Conservation (phyloP, 2,888 invertebrate genomes). For the Plemyria rubiginata region DNA sequence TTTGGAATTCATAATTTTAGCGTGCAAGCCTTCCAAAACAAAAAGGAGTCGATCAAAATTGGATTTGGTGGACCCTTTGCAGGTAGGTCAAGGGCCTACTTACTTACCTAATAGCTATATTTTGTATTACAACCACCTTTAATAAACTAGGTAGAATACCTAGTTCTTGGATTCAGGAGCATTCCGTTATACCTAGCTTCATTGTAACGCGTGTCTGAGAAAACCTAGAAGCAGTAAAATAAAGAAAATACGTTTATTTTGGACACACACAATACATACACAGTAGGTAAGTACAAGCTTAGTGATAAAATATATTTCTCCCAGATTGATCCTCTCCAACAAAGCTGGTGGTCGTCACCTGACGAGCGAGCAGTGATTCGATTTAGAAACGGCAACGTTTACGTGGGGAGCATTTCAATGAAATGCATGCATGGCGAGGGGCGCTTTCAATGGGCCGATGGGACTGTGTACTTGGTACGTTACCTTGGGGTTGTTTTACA, state of each 20-base stretch:
- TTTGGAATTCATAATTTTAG: conserved; percentile 14
- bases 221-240: too few species aligned
- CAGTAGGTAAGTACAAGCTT: not conserved
- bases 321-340: conserved; percentile 51
- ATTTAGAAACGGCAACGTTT: conserved; percentile 84
- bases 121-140: too few species aligned
- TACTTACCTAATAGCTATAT: too few species aligned
- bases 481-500: conserved; percentile 5
- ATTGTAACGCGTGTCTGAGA: too few species aligned
- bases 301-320: conserved; percentile 12
- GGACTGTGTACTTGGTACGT: conserved; percentile 80
- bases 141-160: too few species aligned
- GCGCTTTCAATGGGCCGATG: conserved; percentile 84
- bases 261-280: too few species aligned
- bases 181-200: too few species aligned
- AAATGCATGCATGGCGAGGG: conserved; percentile 86
- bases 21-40: conserved; percentile 19
- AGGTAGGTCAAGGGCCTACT: conserved; percentile 41
- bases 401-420: conserved; percentile 81
- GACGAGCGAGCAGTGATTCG: conserved; percentile 77
- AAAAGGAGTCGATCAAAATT: conserved; percentile 60
- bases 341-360: conserved; percentile 64
- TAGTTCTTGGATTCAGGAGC: too few species aligned
- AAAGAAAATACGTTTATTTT: too few species aligned
- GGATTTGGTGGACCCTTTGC: conserved; percentile 50